These are phyloP conservation scores for Oreortyx pictus DNA, from an alignment of 2,797 vertebrate genomes.

Conservation along the genomic window DNA sequence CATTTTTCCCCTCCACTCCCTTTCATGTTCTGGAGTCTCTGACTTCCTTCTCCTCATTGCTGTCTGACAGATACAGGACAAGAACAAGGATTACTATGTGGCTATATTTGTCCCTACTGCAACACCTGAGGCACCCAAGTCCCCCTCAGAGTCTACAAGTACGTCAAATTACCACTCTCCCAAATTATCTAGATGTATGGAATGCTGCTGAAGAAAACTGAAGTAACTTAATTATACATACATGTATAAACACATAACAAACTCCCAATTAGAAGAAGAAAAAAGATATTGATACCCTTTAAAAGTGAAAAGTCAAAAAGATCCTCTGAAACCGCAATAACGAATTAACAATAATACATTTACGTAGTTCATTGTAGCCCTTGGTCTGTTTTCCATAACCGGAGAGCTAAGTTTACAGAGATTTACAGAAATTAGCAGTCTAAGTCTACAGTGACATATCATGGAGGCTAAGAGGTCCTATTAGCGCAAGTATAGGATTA, in stretches of 20 bases:
- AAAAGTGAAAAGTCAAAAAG: background rate
- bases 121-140: background rate
- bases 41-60: background rate
- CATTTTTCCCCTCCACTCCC: background rate
- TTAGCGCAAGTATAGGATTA: background rate
- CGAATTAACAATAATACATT: background rate
- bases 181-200: fast-evolving
- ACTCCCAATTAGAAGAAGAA: background rate
- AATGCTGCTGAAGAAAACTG: background rate
- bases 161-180: background rate
- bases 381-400: background rate
- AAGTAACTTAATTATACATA: background rate
- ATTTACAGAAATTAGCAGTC: background rate
- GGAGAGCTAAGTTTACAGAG: background rate
- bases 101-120: background rate
- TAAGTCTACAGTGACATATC: background rate
- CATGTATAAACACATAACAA: background rate
- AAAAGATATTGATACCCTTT: background rate
- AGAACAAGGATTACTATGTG: background rate
- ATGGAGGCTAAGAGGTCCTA: background rate
- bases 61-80: background rate
- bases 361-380: background rate
- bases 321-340: background rate
- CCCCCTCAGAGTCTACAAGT: fast-evolving
- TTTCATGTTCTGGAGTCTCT: background rate